These are phyloP conservation scores for Ornithoptera alexandrae DNA, from an alignment of 2,888 invertebrate genomes.

Conservation along the genomic window DNA sequence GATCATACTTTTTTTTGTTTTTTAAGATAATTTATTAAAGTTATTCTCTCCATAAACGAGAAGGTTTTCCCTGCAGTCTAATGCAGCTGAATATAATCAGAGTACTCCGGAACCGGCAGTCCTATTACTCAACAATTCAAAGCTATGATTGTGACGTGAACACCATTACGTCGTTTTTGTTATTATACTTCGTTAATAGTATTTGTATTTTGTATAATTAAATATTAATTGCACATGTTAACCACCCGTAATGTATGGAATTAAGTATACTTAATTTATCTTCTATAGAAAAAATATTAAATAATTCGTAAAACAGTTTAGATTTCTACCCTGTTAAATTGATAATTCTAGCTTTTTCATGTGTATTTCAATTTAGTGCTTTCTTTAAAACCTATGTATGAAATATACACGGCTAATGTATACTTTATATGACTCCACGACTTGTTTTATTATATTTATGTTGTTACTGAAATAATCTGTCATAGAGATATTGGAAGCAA, in stretches of 20 bases:
- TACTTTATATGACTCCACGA: too few species aligned
- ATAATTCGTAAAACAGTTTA: too few species aligned
- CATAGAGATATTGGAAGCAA: too few species aligned
- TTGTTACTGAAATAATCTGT: too few species aligned
- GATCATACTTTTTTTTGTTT: not conserved
- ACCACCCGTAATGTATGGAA: not conserved
- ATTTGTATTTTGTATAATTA: not conserved
- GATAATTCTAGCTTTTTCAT: too few species aligned
- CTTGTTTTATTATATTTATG: too few species aligned
- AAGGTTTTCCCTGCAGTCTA: not conserved
- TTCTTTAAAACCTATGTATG: too few species aligned
- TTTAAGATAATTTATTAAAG: not conserved
- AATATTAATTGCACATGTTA: not conserved
- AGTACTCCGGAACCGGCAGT: not conserved
- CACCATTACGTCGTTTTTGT: not conserved
- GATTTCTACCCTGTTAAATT: too few species aligned
- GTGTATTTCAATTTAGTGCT: too few species aligned
- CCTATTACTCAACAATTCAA: conserved; percentile 4
- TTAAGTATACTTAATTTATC: too few species aligned
- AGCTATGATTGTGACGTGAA: conserved; percentile 3
- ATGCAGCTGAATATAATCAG: conserved; percentile 3
- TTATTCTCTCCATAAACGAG: not conserved
- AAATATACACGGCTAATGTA: too few species aligned
- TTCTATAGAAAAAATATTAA: too few species aligned
- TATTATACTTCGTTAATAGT: not conserved